These are phyloP conservation scores for Plebejus anna DNA, from an alignment of 2,888 invertebrate genomes.

Conservation along the genomic window DNA sequence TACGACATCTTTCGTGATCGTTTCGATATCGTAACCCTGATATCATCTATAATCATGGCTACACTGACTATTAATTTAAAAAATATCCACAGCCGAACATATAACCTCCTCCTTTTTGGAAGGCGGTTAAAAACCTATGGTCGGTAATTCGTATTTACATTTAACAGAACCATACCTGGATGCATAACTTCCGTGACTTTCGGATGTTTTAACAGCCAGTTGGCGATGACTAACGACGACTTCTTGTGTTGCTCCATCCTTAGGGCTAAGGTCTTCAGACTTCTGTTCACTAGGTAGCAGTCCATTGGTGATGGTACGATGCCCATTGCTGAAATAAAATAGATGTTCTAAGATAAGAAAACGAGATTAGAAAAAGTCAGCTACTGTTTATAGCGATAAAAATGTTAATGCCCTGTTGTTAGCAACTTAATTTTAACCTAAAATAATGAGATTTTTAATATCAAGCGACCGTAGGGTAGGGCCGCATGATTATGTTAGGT, in stretches of 20 bases:
- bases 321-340: conserved; percentile 86
- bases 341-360: no score
- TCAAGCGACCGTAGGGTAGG: no score
- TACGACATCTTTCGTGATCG: no score
- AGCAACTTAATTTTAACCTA: no score
- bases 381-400: no score
- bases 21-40: no score
- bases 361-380: no score
- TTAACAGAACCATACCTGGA: conserved; percentile 79
- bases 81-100: background rate
- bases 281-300: conserved; percentile 94
- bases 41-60: no score
- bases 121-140: background rate
- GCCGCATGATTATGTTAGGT: no score
- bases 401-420: no score
- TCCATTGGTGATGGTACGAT: conserved; percentile 98
- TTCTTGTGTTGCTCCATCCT: conserved; percentile 94
- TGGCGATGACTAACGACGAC: conserved; percentile 88
- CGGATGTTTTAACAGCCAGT: conserved; percentile 89
- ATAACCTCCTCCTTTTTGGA: background rate
- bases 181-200: conserved; percentile 90
- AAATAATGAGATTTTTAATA: no score
- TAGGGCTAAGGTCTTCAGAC: conserved; percentile 94
- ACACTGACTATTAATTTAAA: no score
- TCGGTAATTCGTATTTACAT: background rate